These are phyloP conservation scores for Whitmania pigra DNA, from an alignment of 1,140 invertebrate species.

Conservation along the genomic window DNA sequence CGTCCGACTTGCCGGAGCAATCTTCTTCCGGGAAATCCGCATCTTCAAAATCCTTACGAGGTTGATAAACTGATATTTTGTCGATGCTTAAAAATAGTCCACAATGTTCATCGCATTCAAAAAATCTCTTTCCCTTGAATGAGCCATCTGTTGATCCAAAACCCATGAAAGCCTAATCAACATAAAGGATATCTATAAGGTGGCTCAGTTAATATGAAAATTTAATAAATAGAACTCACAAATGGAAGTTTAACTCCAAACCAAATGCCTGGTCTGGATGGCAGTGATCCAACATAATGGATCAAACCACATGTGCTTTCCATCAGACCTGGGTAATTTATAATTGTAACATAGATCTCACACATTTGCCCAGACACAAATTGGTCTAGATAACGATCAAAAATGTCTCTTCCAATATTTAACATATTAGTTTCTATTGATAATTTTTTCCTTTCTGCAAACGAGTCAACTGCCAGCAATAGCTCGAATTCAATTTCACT, in stretches of 20 bases:
- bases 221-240: not conserved
- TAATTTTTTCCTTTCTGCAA: conserved; percentile 6
- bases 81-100: conserved; percentile 36
- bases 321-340: conserved; percentile 8
- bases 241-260: conserved; percentile 16
- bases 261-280: conserved; percentile 9
- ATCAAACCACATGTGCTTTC: not conserved
- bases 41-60: conserved; percentile 16
- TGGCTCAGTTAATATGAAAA: not conserved
- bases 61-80: conserved; percentile 28
- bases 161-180: conserved; percentile 28
- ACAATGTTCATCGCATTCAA: conserved; percentile 31
- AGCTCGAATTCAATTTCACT: conserved; percentile 6
- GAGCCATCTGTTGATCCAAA: conserved; percentile 34
- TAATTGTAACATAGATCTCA: not conserved
- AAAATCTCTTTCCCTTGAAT: conserved; percentile 32
- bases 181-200: not conserved
- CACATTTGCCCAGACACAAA: conserved; percentile 6
- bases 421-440: conserved; percentile 4
- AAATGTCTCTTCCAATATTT: not conserved
- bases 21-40: not conserved
- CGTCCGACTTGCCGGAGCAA: not conserved
- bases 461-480: not conserved
- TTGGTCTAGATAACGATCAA: not conserved
- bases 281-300: conserved; percentile 14